Percentiles rank a stretch among this genome's conserved stretches.
These are phyloP conservation scores for Eustalomyia histrio DNA, from an alignment of 2,888 invertebrate genomes.

Conservation along the genomic window DNA sequence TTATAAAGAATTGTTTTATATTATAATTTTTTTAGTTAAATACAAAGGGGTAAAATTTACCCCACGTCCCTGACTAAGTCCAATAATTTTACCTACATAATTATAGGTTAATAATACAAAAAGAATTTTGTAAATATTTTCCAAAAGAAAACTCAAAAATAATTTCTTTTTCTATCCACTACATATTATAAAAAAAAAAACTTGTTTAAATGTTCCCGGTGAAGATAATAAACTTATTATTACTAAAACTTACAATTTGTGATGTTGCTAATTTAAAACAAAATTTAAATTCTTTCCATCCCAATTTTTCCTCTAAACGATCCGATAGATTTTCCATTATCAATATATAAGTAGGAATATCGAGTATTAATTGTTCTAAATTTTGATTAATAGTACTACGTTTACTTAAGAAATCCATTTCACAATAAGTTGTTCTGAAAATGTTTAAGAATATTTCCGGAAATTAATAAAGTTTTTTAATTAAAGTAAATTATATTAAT, in stretches of 20 bases:
- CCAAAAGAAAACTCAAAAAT: no score
- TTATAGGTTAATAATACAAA: no score
- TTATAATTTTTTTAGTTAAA: no score
- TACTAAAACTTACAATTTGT: conserved; percentile 82
- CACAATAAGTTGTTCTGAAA: conserved; percentile 82
- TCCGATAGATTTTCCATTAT: conserved; percentile 83
- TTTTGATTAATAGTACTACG: conserved; percentile 83
- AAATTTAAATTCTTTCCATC: conserved; percentile 83
- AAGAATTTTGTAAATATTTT: no score
- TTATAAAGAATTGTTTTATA: no score
- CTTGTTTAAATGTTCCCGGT: no score
- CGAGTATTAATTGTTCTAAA: conserved; percentile 83
- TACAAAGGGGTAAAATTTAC: no score
- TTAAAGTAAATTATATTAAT: neutral
- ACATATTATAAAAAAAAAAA: no score
- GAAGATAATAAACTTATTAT: no score
- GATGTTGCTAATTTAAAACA: conserved; percentile 83
- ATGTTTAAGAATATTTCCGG: neutral
- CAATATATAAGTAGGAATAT: conserved; percentile 83
- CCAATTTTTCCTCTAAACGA: conserved; percentile 83
- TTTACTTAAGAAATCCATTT: conserved; percentile 83
- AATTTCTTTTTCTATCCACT: no score
- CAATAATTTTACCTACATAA: no score
- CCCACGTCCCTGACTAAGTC: no score
- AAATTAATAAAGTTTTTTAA: neutral